These are phyloP conservation scores for Philhelius pedissequus DNA, from an alignment of 2,888 invertebrate species.

Conservation along the genomic window DNA sequence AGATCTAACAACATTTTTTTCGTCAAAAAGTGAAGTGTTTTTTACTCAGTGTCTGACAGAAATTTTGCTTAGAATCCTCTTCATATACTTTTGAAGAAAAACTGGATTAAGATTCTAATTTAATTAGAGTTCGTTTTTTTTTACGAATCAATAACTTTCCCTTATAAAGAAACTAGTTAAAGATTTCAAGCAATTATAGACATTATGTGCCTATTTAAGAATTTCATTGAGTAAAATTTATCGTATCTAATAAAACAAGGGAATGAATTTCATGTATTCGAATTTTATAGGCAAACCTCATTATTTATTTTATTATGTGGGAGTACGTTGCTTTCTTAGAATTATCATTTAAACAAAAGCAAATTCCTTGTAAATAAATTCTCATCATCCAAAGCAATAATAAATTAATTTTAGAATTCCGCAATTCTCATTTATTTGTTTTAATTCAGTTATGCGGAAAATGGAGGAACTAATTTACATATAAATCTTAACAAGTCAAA, in stretches of 20 bases:
- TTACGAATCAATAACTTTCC: not conserved
- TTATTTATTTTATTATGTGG: constrained; percentile 16
- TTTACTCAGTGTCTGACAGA: too few species aligned
- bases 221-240: constrained; percentile 22
- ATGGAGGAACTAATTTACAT: not conserved
- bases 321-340: not conserved
- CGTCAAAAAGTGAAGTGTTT: too few species aligned
- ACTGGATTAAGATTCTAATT: too few species aligned
- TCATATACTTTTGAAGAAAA: too few species aligned
- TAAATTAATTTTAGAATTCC: not conserved
- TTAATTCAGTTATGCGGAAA: not conserved
- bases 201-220: not conserved
- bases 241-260: not conserved
- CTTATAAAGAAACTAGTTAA: not conserved
- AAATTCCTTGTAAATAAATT: not conserved
- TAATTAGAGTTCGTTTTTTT: too few species aligned
- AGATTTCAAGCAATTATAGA: too few species aligned
- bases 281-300: too few species aligned
- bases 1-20: too few species aligned
- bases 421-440: not conserved
- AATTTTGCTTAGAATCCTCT: too few species aligned
- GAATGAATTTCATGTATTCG: not conserved
- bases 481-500: not conserved
- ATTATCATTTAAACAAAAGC: constrained; percentile 39
- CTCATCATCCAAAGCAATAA: not conserved